Evolutionary conservation across 2,797 vertebrate genomes (phyloP), one percentile per base, ranked within the genome.

Genomic region (Sarcoramphus papa): DNA sequence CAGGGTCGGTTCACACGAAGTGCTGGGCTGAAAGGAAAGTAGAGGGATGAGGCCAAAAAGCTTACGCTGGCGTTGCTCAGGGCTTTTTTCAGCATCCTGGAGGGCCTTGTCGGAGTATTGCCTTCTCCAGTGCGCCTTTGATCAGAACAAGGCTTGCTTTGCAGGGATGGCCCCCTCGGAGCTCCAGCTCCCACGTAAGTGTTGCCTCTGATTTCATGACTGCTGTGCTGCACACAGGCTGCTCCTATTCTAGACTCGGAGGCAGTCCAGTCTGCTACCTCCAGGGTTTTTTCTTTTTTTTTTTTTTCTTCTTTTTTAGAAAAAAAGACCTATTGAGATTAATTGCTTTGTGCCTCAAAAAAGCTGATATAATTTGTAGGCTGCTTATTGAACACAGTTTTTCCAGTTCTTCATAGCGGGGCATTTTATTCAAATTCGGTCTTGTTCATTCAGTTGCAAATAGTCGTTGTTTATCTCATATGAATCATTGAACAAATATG

Each of bases 401-500:
- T 92, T 93, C 45, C 54, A 40, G 16, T 80, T 91, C 63, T 91
- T 88, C 47, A 60, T 93, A 93, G 50, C 9, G 14, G 27, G 40
- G 33, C 47, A 27, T 74, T 48, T 90, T 72, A 84, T 33, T 84
- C 48, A 90, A 72, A 83, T 72, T 73, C 1, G 0, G 7, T 37
- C 82, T 84, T 84, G 45, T 89, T 84, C 69, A 35, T 76, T 95
- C 47, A 37, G 12, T 88, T 81, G 65, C 21, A 79, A 72, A 45
- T 68, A 82, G 50, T 59, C 43, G 31, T 48, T 92, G 79, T 90
- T 91, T 91, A 77, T 88, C 41, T 68, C 59, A 22, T 50, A 3
- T 80, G 68, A 90, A 83, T 89, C 72, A 80, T 2, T 70, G 82
- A 92, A 92, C 78, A 92, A 90, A 90, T 81, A 92, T 14, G 51